These are phyloP conservation scores for Pseudorhombus dupliciocellatus DNA, from an alignment of 2,113 vertebrate species.

Conservation along the genomic window DNA sequence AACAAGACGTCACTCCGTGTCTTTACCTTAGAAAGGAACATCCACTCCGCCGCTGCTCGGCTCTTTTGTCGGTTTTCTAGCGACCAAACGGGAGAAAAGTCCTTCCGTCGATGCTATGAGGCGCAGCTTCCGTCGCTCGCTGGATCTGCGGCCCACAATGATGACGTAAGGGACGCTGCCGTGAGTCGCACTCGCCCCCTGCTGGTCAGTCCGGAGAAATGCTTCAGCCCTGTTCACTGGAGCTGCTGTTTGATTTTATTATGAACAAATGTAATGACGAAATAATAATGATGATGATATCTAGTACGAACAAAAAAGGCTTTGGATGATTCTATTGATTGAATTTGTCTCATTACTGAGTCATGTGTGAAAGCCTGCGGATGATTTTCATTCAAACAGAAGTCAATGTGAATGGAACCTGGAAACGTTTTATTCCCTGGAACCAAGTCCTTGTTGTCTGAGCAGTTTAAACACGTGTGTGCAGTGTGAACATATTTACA, in stretches of 20 bases:
- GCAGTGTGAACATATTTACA: conserved; percentile 38
- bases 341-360: too few species aligned
- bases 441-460: neutral
- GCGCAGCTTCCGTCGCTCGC: neutral
- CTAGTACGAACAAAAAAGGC: too few species aligned
- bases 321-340: too few species aligned
- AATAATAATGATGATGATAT: neutral
- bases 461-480: conserved; percentile 38
- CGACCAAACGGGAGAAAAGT: neutral
- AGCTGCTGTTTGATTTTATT: too few species aligned
- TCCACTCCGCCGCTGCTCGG: neutral
- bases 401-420: too few species aligned
- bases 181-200: conserved; percentile 4
- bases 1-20: rapidly evolving
- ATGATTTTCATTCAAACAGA: too few species aligned
- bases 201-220: neutral
- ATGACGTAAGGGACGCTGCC: conserved; percentile 48
- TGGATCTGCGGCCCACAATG: conserved; percentile 27
- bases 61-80: rapidly evolving
- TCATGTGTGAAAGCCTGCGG: too few species aligned
- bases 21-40: neutral
- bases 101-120: neutral
- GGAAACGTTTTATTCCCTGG: conserved; percentile 41
- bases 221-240: neutral
- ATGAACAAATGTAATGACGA: neutral